A percentile compares a stretch with the other conserved stretches of the same genome.
Conservation (phyloP, 2,888 invertebrate genomes). For the Dendrolimus pini region DNA sequence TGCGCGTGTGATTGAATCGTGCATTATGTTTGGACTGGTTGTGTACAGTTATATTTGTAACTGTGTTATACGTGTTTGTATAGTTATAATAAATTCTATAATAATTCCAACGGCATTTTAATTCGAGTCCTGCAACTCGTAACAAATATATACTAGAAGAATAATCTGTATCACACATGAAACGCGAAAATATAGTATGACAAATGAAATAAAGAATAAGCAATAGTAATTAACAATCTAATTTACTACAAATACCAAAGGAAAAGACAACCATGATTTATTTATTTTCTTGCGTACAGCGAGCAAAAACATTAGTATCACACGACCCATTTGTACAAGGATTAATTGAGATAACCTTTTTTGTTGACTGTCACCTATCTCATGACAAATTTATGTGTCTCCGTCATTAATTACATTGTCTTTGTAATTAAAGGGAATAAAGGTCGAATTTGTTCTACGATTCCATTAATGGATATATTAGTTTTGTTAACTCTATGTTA, state of each 20-base stretch:
- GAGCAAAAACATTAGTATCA: conserved; percentile 26
- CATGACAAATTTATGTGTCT: conserved; percentile 24
- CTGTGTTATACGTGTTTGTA: too few species aligned
- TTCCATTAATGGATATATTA: too few species aligned
- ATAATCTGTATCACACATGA: too few species aligned
- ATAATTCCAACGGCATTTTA: too few species aligned
- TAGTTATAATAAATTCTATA: too few species aligned
- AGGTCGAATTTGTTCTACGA: neutral
- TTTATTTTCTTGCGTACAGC: conserved; percentile 17
- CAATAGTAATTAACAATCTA: neutral
- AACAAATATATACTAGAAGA: too few species aligned
- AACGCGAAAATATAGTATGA: too few species aligned
- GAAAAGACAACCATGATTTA: neutral
- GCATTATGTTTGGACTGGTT: too few species aligned
- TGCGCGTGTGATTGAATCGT: too few species aligned
- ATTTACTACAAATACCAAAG: neutral
- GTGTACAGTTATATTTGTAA: too few species aligned
- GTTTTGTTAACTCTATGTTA: too few species aligned
- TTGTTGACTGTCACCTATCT: conserved; percentile 30
- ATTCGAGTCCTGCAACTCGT: too few species aligned
- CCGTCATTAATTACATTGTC: conserved; percentile 24
- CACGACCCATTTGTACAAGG: conserved; percentile 34
- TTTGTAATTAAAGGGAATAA: conserved; percentile 11
- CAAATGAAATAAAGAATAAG: neutral
- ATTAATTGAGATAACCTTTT: conserved; percentile 38